Evolutionary conservation across 2,797 vertebrate genomes (phyloP), one percentile per base, ranked within the genome.

Genomic region (Bovichtus diacanthus): DNA sequence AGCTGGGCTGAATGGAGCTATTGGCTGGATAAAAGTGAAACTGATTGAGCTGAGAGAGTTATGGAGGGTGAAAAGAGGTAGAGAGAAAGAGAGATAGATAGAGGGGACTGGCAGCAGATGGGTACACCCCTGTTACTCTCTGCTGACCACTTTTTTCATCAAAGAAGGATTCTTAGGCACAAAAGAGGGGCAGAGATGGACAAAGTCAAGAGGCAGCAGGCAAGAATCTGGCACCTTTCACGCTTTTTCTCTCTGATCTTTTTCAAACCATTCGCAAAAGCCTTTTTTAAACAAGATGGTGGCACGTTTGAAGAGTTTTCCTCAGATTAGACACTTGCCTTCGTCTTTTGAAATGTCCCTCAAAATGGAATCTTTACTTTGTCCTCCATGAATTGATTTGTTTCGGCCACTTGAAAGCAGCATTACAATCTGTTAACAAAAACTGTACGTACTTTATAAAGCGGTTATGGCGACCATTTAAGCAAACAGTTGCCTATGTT

Each of bases 1-100:
- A 83, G 78, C 85, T 77, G 82, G 73, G 87, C 78, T 83, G 84
- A 88, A 85, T 78, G 56, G 76, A 85, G 78, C 85, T 82, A 81
- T 81, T 86, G 84, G 87, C 76, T 77, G 64, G 83, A 76, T 72
- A 84, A 81, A 90, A 90, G 87, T 69, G 81, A 85, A 88, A 87
- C 83, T 90, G 90, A 92, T 92, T 91, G 86, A 81, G 79, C 65
- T 78, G 54, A 80, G 53, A 80, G 86, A 82, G 77, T 80, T 87
- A 81, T 79, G 76, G 80, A 70, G 74, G 79, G 75, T 71, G 78
- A 82, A 83, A 72, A 72, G 70, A 71, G 68, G 58, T 73, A 58
- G 70, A 68, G 79, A 73, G 63, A 86, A 63, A 59, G 65, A 70
- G 70, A 84, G 60, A 83, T 68, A 41, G 66, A 74, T 77, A 21